Evolutionary conservation across 2,113 vertebrate species (phyloP), one percentile per base, ranked within the genome.

Genomic region (Romanogobio albipinnatus): DNA sequence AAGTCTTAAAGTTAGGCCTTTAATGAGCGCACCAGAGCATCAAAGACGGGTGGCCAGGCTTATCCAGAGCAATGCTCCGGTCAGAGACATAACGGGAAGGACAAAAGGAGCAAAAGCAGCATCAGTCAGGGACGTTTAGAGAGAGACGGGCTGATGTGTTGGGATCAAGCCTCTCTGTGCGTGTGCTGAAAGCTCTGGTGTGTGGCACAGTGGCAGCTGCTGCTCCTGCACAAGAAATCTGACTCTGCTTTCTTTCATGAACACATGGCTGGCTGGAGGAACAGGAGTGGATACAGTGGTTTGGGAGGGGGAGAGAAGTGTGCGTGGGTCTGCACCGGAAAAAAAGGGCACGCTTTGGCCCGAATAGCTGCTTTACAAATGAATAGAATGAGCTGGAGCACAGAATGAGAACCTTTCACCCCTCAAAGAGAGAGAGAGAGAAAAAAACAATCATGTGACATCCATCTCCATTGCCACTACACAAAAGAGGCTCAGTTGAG

Each of bases 191-290:
- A 93, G 92, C 64, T 89, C 92, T 73, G 62, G 89, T 92, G 91
- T 78, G 93, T 85, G 88, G 92, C 93, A 93, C 92, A 84, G 92
- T 90, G 92, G 96, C 97, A 98, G 97, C 97, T 99, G 97, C 96
- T 96, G 92, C 92, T 95, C 92, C 90, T 78, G 93, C 92, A 93
- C 94, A 95, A 85, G 97, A 97, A 96, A 98, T 97, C 94, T 94
- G 96, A 98, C 96, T 82, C 96, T 91, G 94, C 92, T 95, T 94
- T 94, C 95, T 92, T 98, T 97, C 95, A 96, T 93, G 95, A 94
- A 95, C 93, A 96, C 94, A 97, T 95, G 93, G 91, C 94, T 89
- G 86, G 1, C 81, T 90, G 90, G 93, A 95, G 96, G 93, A 96
- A 95, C 94, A 87, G 91, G 93, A 91, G 93, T 91, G 84, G 79